phyloP scores from a whole-genome alignment of 2,113 vertebrate genomes.

The Leptosomus discolor region DNA sequence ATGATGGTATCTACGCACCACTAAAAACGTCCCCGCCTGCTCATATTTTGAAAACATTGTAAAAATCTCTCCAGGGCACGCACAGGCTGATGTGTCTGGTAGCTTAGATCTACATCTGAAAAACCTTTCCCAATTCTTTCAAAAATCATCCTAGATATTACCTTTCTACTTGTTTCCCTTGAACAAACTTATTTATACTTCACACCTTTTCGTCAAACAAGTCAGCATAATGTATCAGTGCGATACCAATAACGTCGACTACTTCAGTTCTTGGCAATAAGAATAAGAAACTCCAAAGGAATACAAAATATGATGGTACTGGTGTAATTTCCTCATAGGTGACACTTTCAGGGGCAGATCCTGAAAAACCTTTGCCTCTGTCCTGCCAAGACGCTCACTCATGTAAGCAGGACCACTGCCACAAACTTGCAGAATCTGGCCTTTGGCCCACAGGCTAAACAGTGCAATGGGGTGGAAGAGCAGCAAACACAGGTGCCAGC shows the following conservation, averaged over 20 bases:
- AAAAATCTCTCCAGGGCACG: neutral
- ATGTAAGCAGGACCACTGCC: neutral
- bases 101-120: neutral
- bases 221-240: neutral
- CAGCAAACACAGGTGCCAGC: conserved; percentile 58
- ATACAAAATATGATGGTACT: neutral
- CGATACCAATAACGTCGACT: fast-evolving
- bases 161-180: neutral
- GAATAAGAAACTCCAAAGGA: neutral
- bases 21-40: fast-evolving
- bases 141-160: neutral
- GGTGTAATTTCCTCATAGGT: neutral
- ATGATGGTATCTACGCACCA: neutral
- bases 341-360: neutral
- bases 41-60: fast-evolving
- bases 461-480: conserved; percentile 31
- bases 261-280: neutral
- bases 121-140: neutral
- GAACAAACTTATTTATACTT: neutral
- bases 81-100: neutral
- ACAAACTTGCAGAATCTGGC: neutral
- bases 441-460: conserved; percentile 26
- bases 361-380: neutral
- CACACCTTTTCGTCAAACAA: neutral
- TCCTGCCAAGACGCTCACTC: neutral